Evolutionary conservation across 1,140 invertebrate genomes (phyloP).

Genomic region (Anastatus disparis): DNA sequence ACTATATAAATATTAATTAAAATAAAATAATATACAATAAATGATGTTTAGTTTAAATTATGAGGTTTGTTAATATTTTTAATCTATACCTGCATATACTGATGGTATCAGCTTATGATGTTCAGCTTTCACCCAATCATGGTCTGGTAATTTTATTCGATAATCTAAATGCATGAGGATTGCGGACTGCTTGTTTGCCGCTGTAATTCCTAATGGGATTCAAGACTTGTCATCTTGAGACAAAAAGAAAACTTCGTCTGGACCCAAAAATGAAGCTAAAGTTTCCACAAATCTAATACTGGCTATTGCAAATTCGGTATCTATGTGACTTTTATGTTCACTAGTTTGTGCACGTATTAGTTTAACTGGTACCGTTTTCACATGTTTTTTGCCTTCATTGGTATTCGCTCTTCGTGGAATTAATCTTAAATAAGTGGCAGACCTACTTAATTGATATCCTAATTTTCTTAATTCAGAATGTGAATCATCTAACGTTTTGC

Average conservation of each 20-base stretch:
- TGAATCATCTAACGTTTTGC: slow-evolving; percentile 30
- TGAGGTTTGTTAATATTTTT: no score
- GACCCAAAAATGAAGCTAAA: slow-evolving; percentile 34
- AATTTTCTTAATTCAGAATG: slow-evolving; percentile 22
- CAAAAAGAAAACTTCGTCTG: slow-evolving; percentile 33
- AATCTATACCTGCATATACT: slow-evolving; percentile 53
- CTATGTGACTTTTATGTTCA: slow-evolving; percentile 17
- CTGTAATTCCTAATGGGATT: slow-evolving; percentile 61
- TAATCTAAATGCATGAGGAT: slow-evolving; percentile 60
- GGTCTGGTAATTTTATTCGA: slow-evolving; percentile 57
- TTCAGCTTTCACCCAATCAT: no score
- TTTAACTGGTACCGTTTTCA: slow-evolving; percentile 38
- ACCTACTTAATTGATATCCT: neutral
- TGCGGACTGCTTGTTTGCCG: slow-evolving; percentile 58
- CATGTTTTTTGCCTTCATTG: slow-evolving; percentile 33
- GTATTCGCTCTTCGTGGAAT: slow-evolving; percentile 27
- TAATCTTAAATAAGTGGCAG: slow-evolving; percentile 34
- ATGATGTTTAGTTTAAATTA: no score
- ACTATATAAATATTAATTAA: no score
- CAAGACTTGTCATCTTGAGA: slow-evolving; percentile 53
- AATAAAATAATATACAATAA: no score
- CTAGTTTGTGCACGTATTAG: slow-evolving; percentile 13
- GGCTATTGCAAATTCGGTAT: slow-evolving; percentile 26
- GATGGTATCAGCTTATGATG: slow-evolving; percentile 57
- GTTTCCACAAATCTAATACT: slow-evolving; percentile 33